A percentile compares a stretch with the other conserved stretches of the same genome.
phyloP scores from a whole-genome alignment of 2,113 vertebrate species.

The Takifugu bimaculatus region DNA sequence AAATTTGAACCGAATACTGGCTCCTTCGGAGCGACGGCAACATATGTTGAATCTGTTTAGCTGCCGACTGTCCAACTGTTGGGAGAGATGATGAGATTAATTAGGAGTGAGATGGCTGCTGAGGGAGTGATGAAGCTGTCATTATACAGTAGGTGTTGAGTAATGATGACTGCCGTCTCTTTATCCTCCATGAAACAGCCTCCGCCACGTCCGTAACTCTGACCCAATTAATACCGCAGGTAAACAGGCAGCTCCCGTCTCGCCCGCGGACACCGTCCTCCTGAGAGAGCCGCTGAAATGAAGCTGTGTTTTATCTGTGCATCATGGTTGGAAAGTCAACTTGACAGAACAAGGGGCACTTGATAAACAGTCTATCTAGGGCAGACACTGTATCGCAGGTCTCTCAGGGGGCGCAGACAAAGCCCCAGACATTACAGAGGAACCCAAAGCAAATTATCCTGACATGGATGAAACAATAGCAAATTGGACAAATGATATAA shows the following conservation, averaged over 20 bases:
- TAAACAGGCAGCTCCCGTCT: constrained; percentile 60
- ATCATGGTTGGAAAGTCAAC: constrained; percentile 74
- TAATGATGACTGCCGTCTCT: constrained; percentile 62
- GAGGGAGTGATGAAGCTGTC: constrained; percentile 71
- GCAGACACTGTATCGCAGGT: constrained; percentile 64
- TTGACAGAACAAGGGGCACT: constrained; percentile 73
- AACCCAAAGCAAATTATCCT: constrained; percentile 83
- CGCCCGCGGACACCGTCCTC: constrained; percentile 52
- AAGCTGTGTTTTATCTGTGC: constrained; percentile 73
- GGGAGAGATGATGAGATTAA: constrained; percentile 69
- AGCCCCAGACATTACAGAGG: constrained; percentile 74
- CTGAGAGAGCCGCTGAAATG: constrained; percentile 66
- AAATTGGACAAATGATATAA: constrained; percentile 83
- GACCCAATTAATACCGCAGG: constrained; percentile 72
- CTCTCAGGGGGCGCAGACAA: constrained; percentile 68
- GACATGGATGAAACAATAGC: constrained; percentile 82
- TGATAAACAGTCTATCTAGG: constrained; percentile 81
- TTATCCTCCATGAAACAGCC: constrained; percentile 37
- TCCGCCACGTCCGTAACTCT: constrained; percentile 55
- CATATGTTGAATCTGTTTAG: constrained; percentile 65
- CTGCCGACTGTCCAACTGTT: constrained; percentile 62
- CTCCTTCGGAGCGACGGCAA: constrained; percentile 22
- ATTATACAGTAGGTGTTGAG: constrained; percentile 68
- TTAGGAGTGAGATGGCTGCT: constrained; percentile 63
- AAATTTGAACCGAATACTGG: too few relatives aligned